Evolutionary conservation across 1,140 invertebrate genomes (phyloP), one percentile per base, ranked within the genome.

Genomic region (Aricia agestis): DNA sequence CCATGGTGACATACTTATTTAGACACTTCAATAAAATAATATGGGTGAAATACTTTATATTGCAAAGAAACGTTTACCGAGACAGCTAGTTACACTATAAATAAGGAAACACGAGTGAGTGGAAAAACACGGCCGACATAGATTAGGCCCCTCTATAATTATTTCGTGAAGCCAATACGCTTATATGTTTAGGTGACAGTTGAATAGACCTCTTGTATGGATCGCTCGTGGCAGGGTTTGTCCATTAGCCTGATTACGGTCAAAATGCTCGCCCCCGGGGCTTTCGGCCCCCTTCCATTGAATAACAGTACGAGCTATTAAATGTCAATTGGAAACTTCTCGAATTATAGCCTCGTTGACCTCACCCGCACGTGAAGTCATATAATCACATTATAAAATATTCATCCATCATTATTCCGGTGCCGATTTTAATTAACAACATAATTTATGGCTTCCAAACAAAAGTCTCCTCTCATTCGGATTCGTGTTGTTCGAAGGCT

Each of bases 121-220:
- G 45, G 45, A 52, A 32, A 68, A 57, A 31, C 6, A 63, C 18
- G 7, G 19, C 17, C 11, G 7, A 59, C 59, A 19, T 11, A 63
- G 18, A 63, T 25, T 25, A 63, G 10, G 19, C 19, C 10, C 59
- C 18, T 59, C 17, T 25, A 63, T 63, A 63, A 63, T 63, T 63
- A 63, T 63, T 63, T 63, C 59, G 59, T 63, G 10, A 25, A 19
- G 31, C 59, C 59, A 59, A 59, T 65, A 45, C 25, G 59, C 32
- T 70, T 70, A 70, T 70, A 65, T 61, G 68, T 65, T 67, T 61
- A 67, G 70, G 66, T 61, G 57, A 72, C 66, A 80, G 77, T 76
- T 75, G 78, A 81, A 79, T 78, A 75, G 82, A 72, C 72, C 61
- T 78, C 77, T 75, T 76, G 71, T 80, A 74, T 74, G 79, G 78